Conservation (phyloP, 2,113 vertebrate genomes). For the Erinaceus europaeus region DNA sequence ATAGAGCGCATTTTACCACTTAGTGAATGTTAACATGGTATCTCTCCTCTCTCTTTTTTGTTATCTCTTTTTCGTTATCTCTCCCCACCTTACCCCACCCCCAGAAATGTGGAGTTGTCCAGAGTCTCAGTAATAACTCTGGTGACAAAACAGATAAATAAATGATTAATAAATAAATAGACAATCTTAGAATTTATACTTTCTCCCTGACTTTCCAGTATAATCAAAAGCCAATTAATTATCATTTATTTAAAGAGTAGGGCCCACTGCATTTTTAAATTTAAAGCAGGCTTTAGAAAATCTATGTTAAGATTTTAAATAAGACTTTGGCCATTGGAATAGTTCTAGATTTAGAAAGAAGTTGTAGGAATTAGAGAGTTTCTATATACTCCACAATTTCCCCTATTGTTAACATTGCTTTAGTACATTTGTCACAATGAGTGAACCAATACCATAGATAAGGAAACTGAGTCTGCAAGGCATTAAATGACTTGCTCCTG, state of each 20-base stretch:
- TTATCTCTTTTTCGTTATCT: no score
- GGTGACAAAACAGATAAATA: no score
- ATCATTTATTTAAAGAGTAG: conserved; percentile 6
- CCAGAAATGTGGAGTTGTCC: no score
- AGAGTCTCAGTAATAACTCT: no score
- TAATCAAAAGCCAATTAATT: background rate
- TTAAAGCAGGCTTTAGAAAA: background rate
- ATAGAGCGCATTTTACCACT: no score
- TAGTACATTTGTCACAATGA: background rate
- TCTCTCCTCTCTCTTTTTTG: no score
- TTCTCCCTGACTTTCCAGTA: background rate
- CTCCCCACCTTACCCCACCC: no score
- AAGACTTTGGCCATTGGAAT: background rate
- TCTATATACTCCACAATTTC: background rate
- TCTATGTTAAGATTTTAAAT: background rate
- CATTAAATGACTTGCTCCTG: background rate
- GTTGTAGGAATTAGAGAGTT: background rate
- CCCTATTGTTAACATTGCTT: background rate
- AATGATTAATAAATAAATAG: no score
- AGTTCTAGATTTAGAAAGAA: conserved; percentile 3
- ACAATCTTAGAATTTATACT: background rate
- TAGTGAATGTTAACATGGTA: no score
- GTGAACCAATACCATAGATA: background rate
- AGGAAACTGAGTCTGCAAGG: background rate
- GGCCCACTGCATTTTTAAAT: background rate